These are phyloP conservation scores for Peucedramus taeniatus DNA, from an alignment of 2,113 vertebrate genomes.

Conservation along the genomic window DNA sequence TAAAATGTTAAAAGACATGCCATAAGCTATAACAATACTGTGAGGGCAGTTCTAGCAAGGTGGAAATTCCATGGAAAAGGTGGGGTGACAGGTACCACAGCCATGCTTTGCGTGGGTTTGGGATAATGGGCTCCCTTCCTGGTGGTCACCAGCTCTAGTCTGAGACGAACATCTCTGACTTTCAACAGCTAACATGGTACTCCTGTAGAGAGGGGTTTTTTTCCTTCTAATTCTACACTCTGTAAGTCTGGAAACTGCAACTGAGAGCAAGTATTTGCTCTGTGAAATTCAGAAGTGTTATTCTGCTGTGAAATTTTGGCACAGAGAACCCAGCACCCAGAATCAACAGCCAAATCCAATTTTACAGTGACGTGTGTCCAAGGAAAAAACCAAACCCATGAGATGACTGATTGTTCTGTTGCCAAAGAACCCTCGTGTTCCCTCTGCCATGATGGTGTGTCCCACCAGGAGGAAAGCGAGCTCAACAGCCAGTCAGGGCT, in stretches of 20 bases:
- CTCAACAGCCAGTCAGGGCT: slow-evolving; percentile 22
- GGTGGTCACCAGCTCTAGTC: not conserved
- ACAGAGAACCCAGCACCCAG: not conserved
- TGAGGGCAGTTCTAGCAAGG: not conserved
- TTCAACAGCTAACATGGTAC: not conserved
- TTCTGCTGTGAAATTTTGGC: not conserved
- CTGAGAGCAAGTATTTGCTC: not conserved
- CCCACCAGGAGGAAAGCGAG: slow-evolving; percentile 5
- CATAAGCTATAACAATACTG: slow-evolving; percentile 31
- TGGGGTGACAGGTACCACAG: not conserved
- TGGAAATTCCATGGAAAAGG: not conserved
- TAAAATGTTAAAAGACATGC: slow-evolving; percentile 52
- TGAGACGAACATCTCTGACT: not conserved
- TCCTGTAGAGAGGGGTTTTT: fast-evolving
- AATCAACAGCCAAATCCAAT: not conserved
- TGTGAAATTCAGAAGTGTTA: slow-evolving; percentile 3
- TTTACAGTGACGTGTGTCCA: slow-evolving; percentile 23
- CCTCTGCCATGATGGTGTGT: not conserved
- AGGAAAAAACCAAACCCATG: not conserved
- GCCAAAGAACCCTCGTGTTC: not conserved
- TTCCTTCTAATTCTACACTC: not conserved
- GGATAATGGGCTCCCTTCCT: not conserved
- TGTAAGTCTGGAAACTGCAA: not conserved
- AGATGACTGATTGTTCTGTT: not conserved
- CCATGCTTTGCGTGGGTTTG: not conserved